These are phyloP conservation scores for Caranx ignobilis DNA, from an alignment of 2,113 vertebrate species.

Conservation along the genomic window DNA sequence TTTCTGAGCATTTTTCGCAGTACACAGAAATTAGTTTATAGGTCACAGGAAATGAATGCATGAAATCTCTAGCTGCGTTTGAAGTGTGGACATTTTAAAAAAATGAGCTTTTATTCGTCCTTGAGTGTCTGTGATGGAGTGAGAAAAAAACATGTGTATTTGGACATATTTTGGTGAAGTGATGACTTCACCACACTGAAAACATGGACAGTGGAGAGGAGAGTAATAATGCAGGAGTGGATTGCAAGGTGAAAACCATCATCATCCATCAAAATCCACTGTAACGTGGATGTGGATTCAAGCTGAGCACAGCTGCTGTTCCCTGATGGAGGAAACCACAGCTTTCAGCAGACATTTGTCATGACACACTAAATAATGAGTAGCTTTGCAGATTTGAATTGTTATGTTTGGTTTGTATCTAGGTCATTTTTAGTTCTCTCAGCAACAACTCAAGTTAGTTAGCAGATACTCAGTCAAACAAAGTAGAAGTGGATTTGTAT, in stretches of 20 bases:
- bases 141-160: background rate
- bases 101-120: background rate
- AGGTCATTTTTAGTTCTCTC: no score
- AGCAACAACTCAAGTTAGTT: no score
- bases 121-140: background rate
- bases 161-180: background rate
- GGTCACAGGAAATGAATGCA: no score
- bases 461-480: no score
- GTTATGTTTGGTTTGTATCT: no score
- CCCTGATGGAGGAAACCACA: background rate
- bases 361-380: no score
- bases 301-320: conserved; percentile 5
- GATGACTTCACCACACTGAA: background rate
- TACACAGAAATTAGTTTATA: no score
- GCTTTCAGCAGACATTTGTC: background rate
- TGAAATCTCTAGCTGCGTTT: no score
- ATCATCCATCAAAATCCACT: conserved; percentile 4
- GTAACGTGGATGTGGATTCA: background rate
- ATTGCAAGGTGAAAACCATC: background rate
- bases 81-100: background rate
- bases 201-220: background rate
- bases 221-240: background rate
- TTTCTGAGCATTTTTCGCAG: no score
- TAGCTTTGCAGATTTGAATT: no score
- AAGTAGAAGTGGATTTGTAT: no score